Evolutionary conservation across 2,888 invertebrate species (phyloP).

Genomic region (Volucella inflata): DNA sequence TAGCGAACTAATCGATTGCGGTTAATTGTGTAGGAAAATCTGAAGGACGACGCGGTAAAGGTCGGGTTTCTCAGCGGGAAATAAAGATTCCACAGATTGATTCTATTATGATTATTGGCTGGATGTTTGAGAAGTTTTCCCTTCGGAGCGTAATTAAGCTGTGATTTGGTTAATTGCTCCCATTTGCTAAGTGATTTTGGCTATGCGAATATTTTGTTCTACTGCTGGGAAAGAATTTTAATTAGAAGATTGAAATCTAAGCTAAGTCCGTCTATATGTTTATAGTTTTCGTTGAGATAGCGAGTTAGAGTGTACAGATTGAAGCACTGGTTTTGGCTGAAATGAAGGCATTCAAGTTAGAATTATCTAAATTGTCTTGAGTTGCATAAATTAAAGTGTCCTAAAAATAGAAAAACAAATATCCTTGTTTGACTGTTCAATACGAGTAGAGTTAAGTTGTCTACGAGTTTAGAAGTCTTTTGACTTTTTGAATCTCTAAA

Average conservation of each 20-base stretch:
- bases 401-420: too few relatives aligned
- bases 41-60: constrained; percentile 14
- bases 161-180: constrained; percentile 66
- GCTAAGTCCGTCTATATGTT: too few relatives aligned
- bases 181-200: constrained; percentile 61
- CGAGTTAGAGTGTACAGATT: too few relatives aligned
- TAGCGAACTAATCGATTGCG: constrained; percentile 72
- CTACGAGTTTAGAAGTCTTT: too few relatives aligned
- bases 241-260: constrained; percentile 7
- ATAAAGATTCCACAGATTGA: constrained; percentile 66
- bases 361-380: too few relatives aligned
- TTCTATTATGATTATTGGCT: constrained; percentile 71
- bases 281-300: too few relatives aligned
- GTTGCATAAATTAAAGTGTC: too few relatives aligned
- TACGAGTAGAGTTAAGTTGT: too few relatives aligned
- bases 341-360: too few relatives aligned
- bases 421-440: too few relatives aligned
- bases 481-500: too few relatives aligned
- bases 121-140: constrained; percentile 63
- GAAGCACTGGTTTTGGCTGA: too few relatives aligned
- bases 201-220: constrained; percentile 13
- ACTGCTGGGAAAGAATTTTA: constrained; percentile 11
- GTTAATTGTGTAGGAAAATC: constrained; percentile 57
- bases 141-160: constrained; percentile 59
- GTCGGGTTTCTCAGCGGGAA: constrained; percentile 27